phyloP scores from a whole-genome alignment of 2,113 vertebrate genomes.

The Penelope pileata region DNA sequence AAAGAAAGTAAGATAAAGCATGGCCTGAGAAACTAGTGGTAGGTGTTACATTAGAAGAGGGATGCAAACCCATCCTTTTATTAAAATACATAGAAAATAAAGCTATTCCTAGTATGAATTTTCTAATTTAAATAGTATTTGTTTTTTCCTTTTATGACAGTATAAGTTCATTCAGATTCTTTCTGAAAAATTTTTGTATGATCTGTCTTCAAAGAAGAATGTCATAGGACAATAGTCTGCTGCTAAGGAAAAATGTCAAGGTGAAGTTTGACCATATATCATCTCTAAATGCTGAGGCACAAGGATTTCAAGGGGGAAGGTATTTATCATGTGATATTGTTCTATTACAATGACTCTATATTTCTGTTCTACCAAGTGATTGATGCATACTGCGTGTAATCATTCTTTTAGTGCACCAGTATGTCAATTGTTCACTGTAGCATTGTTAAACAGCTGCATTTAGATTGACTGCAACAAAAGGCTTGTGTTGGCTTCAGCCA shows the following conservation, averaged over 20 bases:
- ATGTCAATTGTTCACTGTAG: conserved; percentile 24
- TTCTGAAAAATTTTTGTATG: background rate
- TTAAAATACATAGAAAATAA: background rate
- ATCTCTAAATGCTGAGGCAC: conserved; percentile 52
- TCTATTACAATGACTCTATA: conserved; percentile 71
- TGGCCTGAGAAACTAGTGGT: background rate
- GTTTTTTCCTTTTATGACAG: background rate
- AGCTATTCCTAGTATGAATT: background rate
- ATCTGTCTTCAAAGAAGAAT: conserved; percentile 15
- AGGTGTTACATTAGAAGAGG: background rate
- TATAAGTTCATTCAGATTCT: background rate
- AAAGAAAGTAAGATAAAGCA: background rate
- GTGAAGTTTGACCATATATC: conserved; percentile 69
- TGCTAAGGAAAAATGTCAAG: conserved; percentile 44
- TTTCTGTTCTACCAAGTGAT: conserved; percentile 68
- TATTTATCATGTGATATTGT: conserved; percentile 77
- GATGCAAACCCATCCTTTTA: background rate
- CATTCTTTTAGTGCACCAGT: conserved; percentile 60
- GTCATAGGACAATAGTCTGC: conserved; percentile 28
- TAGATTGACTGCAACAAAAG: conserved; percentile 11
- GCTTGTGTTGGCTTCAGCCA: background rate
- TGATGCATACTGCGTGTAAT: conserved; percentile 65
- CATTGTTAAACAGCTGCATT: conserved; percentile 43
- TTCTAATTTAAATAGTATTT: background rate
- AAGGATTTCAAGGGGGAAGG: conserved; percentile 69